Conservation (phyloP, 2,797 vertebrate genomes). For the Sarcophilus harrisii region DNA sequence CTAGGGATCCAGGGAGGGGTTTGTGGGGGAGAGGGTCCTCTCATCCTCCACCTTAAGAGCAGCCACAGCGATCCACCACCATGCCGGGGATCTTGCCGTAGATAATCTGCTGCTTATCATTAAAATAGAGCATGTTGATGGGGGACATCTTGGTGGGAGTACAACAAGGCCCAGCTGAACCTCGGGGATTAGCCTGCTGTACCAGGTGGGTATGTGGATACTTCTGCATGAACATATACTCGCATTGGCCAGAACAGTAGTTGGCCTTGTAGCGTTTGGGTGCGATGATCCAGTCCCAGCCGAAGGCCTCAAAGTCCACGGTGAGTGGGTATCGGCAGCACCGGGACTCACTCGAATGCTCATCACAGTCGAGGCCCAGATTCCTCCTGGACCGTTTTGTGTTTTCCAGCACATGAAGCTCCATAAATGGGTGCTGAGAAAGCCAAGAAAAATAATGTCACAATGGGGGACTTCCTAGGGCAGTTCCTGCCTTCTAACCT, state of each 20-base stretch:
- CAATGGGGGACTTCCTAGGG: neutral
- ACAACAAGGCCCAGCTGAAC: slow-evolving; percentile 98
- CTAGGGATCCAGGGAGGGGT: slow-evolving; percentile 60
- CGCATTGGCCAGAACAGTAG: slow-evolving; percentile 99
- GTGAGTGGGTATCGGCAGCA: slow-evolving; percentile 98
- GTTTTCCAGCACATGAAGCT: slow-evolving; percentile 97
- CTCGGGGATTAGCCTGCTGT: slow-evolving; percentile 96
- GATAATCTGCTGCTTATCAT: slow-evolving; percentile 99
- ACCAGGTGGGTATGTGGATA: slow-evolving; percentile 99
- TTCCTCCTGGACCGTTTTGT: slow-evolving; percentile 96
- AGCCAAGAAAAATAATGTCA: slow-evolving; percentile 61
- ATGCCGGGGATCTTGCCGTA: slow-evolving; percentile 99
- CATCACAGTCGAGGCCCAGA: slow-evolving; percentile 97
- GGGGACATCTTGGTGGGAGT: slow-evolving; percentile 99
- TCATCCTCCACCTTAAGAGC: slow-evolving; percentile 89
- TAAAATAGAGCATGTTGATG: slow-evolving; percentile 99
- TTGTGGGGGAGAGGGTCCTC: slow-evolving; percentile 54
- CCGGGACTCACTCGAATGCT: slow-evolving; percentile 97
- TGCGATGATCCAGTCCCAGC: slow-evolving; percentile 99
- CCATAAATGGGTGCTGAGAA: slow-evolving; percentile 97
- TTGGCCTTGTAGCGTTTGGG: slow-evolving; percentile 99
- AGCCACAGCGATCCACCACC: slow-evolving; percentile 98
- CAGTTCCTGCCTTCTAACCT: neutral
- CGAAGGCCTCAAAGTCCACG: slow-evolving; percentile 98
- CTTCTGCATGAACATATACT: slow-evolving; percentile 99